Base-by-base conservation (phyloP, 2,888 invertebrate genomes). In the Lutraria lutraria region DNA sequence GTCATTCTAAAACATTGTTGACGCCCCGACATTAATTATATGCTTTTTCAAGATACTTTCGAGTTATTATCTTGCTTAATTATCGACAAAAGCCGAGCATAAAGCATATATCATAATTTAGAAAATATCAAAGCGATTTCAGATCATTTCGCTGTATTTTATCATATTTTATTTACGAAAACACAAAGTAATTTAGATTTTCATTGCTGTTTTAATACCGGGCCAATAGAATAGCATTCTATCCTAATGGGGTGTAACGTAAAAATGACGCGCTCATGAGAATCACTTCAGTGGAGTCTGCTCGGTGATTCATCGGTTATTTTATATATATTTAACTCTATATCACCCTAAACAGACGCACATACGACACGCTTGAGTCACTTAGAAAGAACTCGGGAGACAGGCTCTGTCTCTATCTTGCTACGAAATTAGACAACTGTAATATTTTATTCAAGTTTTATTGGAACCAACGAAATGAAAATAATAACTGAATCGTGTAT, bases 111-210 rank as follows among this genome's bases (percentile, higher is more conserved):
- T 88, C 88, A 88, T 85, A 82, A 85, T 88, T 88, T 88, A 60
- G 31, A 68, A 79, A 88, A 85, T 85, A 85, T 85, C 84, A 88
- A 88, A 85, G 85, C 82, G 88, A 88, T 85, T 88, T 31, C 34
- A 16, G 76, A 76, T 76, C 29, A 76, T 76, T 76, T 85, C 43
- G 34, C 52, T 54, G 82, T 79, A 85, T 72, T 88, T 88, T 88
- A 88, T 88, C 88, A 88, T 88, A 82, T 88, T 88, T 88, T 85
- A 88, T 88, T 88, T 82, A 88, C 85, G 63, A 85, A 88, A 85
- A 85, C 81, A 88, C 88, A 88, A 88, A 88, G 85, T 85, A 63
- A 88, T 88, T 88, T 88, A 88, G 85, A 88, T 82, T 82, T 88
- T 88, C 85, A 88, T 88, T 76, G 88, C 88, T 81, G 56, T 81